Evolutionary conservation across 2,113 vertebrate genomes (phyloP), one percentile per base, ranked within the genome.

Genomic region (Melanerpes aurifrons): DNA sequence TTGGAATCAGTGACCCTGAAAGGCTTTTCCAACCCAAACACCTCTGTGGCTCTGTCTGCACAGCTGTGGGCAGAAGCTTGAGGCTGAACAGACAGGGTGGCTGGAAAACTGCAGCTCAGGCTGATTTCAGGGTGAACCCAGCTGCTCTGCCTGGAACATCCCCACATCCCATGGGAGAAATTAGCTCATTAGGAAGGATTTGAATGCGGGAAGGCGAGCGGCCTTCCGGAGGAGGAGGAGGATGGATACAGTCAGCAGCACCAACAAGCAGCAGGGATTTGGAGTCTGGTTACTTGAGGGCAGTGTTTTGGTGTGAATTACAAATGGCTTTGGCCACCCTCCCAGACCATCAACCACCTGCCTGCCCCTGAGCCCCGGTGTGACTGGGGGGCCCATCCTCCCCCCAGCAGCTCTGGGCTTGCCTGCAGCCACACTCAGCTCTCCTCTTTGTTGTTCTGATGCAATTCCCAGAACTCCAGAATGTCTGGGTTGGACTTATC

Each of bases 251-350:
- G 48, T 1, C 12, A 3, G 25, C 0, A 17, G 45, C 47, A 35
- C 6, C 0, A 1, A 13, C 25, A 21, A 37, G 29, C 35, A 5
- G 0, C 6, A 4, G 7, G 79, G 59, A 57, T 21, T 9, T 7
- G 10, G 68, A 7, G 40, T 10, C 71, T 6, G 53, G 0, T 9
- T 17, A 26, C 9, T 25, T 12, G n/a, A 29, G 48, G 61, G 66
- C 14, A 9, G 21, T 0, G 0, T 28, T 79, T 72, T n/a, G 35
- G 1, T 63, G 57, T 21, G 76, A 70, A 12, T 26, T 26, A 25
- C 57, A 47, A 92, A 28, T 1, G 53, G 14, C 40, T 80, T 35
- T 40, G 68, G 32, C 22, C 1, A 1, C 12, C 29, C 72, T 28
- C 45, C 64, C 22, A 7, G 32, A 12, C 15, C 72, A 15, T 1